Conservation (phyloP, 2,797 vertebrate species). For the Urocyon cinereoargenteus region DNA sequence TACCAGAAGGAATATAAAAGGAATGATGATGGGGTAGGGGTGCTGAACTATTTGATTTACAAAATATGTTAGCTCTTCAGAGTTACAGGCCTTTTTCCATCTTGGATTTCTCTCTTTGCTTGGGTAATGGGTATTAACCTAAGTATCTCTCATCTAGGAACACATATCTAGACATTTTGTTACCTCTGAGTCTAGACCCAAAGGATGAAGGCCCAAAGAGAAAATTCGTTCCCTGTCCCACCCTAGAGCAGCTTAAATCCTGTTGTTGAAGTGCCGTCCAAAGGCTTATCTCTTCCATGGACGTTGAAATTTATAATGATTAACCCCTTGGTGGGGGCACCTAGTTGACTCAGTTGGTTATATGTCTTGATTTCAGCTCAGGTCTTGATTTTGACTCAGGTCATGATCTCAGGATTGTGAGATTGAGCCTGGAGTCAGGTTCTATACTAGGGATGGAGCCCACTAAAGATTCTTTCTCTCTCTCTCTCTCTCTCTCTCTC, state of each 20-base stretch:
- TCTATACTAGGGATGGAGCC: neutral
- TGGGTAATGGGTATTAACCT: neutral
- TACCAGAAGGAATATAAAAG: neutral
- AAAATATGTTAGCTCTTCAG: neutral
- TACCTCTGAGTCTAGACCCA: neutral
- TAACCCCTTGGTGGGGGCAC: neutral
- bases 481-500: too few species aligned
- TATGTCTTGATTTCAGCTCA: neutral
- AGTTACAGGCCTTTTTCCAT: neutral
- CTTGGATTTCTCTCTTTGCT: neutral
- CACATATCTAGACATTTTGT: neutral
- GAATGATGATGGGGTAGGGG: neutral
- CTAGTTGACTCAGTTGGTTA: neutral
- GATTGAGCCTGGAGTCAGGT: neutral
- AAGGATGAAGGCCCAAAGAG: neutral
- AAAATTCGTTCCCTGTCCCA: neutral
- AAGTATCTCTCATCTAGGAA: neutral
- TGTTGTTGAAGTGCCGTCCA: neutral
- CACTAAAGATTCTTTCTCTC: neutral
- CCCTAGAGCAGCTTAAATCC: neutral
- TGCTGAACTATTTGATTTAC: neutral
- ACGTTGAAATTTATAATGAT: neutral
- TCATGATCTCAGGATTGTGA: neutral
- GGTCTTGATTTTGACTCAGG: neutral
- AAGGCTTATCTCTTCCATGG: constrained; percentile 18